Evolutionary conservation across 2,888 invertebrate species (phyloP).

Genomic region (Agriopis leucophaearia): DNA sequence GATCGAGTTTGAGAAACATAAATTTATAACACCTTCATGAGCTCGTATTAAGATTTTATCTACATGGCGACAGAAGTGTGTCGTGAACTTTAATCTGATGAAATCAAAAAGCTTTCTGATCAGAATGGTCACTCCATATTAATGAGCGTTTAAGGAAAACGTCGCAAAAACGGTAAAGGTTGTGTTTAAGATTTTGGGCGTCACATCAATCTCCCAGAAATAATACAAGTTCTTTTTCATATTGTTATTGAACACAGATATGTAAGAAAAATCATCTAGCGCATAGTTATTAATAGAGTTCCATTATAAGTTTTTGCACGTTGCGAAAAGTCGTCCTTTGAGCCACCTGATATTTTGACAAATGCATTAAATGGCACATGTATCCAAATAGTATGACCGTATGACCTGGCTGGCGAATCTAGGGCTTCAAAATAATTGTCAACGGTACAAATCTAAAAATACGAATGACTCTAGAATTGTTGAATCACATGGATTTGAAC

Average conservation of each 20-base stretch:
- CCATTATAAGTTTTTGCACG: slow-evolving; percentile 7
- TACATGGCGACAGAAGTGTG: slow-evolving; percentile 37
- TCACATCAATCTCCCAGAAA: slow-evolving; percentile 2
- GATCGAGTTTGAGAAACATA: slow-evolving; percentile 36
- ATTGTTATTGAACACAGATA: not conserved
- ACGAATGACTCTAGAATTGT: slow-evolving; percentile 57
- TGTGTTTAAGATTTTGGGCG: slow-evolving; percentile 10
- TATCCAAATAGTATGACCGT: slow-evolving; percentile 33
- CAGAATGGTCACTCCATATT: slow-evolving; percentile 21
- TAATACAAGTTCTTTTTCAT: not conserved
- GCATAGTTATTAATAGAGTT: not conserved
- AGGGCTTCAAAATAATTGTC: slow-evolving; percentile 58
- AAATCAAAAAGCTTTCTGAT: slow-evolving; percentile 39
- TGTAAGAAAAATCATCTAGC: not conserved
- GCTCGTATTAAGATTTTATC: slow-evolving; percentile 40
- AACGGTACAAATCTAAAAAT: slow-evolving; percentile 64
- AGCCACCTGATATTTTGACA: slow-evolving; percentile 28
- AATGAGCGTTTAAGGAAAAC: slow-evolving; percentile 34
- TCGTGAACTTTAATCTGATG: slow-evolving; percentile 41
- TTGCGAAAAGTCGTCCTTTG: slow-evolving; percentile 1
- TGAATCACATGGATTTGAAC: slow-evolving; percentile 54
- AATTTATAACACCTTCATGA: slow-evolving; percentile 22
- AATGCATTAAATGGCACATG: slow-evolving; percentile 27
- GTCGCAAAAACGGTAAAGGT: slow-evolving; percentile 25
- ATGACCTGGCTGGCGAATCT: slow-evolving; percentile 36